Conservation (phyloP, 2,113 vertebrate genomes). For the Columba janthina region DNA sequence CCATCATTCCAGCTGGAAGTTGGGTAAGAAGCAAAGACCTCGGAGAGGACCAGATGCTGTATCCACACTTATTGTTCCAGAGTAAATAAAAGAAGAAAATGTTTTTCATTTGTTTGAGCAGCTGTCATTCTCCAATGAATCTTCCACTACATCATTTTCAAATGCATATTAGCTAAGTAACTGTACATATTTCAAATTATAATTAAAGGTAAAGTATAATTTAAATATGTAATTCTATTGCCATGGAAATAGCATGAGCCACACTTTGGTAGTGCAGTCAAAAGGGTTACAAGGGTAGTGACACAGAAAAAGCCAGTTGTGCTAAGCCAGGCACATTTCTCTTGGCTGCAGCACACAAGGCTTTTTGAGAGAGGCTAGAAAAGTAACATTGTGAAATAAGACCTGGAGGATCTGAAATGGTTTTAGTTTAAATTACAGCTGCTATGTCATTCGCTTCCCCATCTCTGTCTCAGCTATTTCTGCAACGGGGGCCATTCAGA, state of each 20-base stretch:
- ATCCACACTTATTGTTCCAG: background rate
- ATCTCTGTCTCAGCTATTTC: background rate
- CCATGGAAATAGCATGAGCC: background rate
- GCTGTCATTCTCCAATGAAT: constrained; percentile 22
- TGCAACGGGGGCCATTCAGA: background rate
- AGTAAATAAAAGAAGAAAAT: constrained; percentile 43
- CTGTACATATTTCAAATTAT: background rate
- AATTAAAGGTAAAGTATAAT: background rate
- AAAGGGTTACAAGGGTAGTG: background rate
- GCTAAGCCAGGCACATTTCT: background rate
- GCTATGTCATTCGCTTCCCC: background rate
- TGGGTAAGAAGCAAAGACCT: background rate
- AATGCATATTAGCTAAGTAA: background rate
- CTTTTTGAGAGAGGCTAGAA: background rate
- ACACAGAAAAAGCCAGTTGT: background rate
- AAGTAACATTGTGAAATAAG: background rate
- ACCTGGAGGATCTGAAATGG: background rate
- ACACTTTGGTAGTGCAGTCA: background rate
- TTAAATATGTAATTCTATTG: background rate
- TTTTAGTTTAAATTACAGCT: background rate
- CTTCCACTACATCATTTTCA: constrained; percentile 6
- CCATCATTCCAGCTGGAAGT: constrained; percentile 28
- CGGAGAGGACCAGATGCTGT: background rate
- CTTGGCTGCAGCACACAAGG: background rate
- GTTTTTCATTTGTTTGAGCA: constrained; percentile 18